phyloP scores from a whole-genome alignment of 2,888 invertebrate genomes.

The Dusona sp. region DNA sequence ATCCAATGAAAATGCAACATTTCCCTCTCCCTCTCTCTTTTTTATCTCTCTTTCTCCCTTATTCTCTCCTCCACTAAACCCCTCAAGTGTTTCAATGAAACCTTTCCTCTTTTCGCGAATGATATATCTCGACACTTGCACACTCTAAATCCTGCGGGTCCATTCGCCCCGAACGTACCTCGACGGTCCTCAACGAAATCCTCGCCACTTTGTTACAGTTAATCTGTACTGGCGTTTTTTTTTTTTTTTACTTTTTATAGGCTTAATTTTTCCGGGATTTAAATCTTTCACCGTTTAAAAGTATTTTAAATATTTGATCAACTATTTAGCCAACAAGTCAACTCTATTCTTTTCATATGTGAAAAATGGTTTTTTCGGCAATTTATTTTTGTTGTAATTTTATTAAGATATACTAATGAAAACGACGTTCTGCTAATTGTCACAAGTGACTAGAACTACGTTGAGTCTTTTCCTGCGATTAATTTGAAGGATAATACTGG shows the following conservation, averaged over 20 bases:
- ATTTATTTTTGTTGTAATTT: neutral
- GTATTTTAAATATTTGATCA: neutral
- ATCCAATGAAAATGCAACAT: conserved; percentile 37
- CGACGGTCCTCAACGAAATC: conserved; percentile 37
- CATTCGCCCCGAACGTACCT: conserved; percentile 18
- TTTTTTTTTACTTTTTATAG: neutral
- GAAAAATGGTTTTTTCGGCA: neutral
- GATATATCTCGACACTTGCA: conserved; percentile 41
- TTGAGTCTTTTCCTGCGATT: neutral
- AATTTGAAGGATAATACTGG: conserved; percentile 10
- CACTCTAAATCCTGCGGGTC: conserved; percentile 21
- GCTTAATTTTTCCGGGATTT: neutral
- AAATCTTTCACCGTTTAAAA: neutral
- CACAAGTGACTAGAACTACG: neutral
- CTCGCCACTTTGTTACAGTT: conserved; percentile 51
- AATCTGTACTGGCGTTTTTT: neutral
- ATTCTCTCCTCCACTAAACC: conserved; percentile 15
- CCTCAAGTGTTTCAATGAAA: conserved; percentile 48
- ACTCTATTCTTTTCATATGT: neutral
- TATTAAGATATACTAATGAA: neutral
- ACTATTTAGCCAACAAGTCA: neutral
- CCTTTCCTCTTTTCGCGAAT: conserved; percentile 28
- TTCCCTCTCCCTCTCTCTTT: conserved; percentile 19
- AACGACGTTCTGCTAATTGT: neutral
- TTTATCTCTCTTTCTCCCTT: conserved; percentile 16